Evolutionary conservation across 1,140 invertebrate species (phyloP).

Genomic region (Agrilus planipennis): DNA sequence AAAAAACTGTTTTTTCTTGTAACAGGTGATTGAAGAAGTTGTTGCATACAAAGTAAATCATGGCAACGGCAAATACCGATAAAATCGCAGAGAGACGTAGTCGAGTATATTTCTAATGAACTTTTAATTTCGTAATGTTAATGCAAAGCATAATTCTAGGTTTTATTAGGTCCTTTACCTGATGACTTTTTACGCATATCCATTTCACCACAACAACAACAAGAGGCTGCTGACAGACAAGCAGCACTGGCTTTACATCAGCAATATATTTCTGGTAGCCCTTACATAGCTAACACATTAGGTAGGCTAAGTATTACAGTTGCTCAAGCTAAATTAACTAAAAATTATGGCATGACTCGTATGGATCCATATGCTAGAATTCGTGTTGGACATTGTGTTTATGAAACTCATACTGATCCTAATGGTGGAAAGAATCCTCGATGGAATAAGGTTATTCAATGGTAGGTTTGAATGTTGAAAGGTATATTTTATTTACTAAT

Average conservation of each 20-base stretch:
- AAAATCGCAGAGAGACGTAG: conserved; percentile 27
- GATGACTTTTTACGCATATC: conserved; percentile 65
- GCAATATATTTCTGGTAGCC: conserved; percentile 42
- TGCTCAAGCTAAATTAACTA: conserved; percentile 78
- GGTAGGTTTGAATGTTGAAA: conserved; percentile 49
- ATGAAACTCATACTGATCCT: conserved; percentile 88
- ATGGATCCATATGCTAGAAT: conserved; percentile 96
- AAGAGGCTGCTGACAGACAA: conserved; percentile 66
- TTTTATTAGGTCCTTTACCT: conserved; percentile 68
- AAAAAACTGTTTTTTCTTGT: too few relatives aligned
- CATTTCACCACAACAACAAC: conserved; percentile 42
- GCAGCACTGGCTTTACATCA: conserved; percentile 71
- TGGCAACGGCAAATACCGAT: conserved; percentile 30
- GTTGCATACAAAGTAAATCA: too few relatives aligned
- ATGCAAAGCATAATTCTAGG: conserved; percentile 36
- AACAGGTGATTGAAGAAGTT: too few relatives aligned
- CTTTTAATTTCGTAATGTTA: conserved; percentile 1
- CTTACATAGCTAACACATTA: conserved; percentile 40
- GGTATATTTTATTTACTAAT: neutral
- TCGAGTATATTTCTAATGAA: conserved; percentile 18
- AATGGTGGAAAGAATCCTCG: conserved; percentile 92
- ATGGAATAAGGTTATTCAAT: conserved; percentile 90
- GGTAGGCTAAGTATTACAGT: conserved; percentile 73
- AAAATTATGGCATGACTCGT: conserved; percentile 91
- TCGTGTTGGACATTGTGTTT: conserved; percentile 81